A percentile compares a stretch with the other conserved stretches of the same genome.
Conservation (phyloP, 2,797 vertebrate genomes). For the Lophius americanus region DNA sequence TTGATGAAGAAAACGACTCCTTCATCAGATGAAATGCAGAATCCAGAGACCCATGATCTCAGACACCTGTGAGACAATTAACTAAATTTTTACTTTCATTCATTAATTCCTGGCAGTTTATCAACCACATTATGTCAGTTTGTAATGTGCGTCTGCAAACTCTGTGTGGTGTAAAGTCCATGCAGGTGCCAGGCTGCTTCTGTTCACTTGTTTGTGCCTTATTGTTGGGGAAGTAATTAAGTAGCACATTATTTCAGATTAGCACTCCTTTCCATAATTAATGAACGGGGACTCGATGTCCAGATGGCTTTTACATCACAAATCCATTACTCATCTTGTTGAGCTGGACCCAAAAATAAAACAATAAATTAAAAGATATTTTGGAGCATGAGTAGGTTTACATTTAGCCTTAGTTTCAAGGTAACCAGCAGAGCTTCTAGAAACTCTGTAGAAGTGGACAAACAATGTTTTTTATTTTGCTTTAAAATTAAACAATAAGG, state of each 20-base stretch:
- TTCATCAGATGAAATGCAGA: conserved; percentile 39
- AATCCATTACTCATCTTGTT: conserved; percentile 67
- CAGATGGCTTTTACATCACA: conserved; percentile 71
- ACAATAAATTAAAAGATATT: conserved; percentile 32
- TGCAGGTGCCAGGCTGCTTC: conserved; percentile 59
- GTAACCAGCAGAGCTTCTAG: background rate
- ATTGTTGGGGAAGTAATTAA: conserved; percentile 67
- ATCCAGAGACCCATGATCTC: no score
- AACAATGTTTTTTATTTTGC: background rate
- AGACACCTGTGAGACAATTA: conserved; percentile 65
- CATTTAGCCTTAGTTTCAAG: background rate
- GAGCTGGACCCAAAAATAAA: conserved; percentile 56
- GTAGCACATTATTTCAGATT: conserved; percentile 75
- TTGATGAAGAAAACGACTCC: conserved; percentile 35
- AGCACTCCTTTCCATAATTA: conserved; percentile 71
- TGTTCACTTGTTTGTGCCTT: conserved; percentile 68
- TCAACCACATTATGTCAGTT: conserved; percentile 75
- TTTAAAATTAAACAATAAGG: background rate
- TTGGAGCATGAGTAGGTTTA: background rate
- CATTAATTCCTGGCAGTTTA: conserved; percentile 74
- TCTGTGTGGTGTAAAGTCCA: conserved; percentile 52
- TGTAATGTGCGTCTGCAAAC: conserved; percentile 39
- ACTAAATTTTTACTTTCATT: conserved; percentile 53
- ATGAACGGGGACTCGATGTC: conserved; percentile 59
- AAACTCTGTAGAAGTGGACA: background rate